These are phyloP conservation scores for Cremastobaeus sp. DNA, from an alignment of 2,888 invertebrate genomes.

Conservation along the genomic window DNA sequence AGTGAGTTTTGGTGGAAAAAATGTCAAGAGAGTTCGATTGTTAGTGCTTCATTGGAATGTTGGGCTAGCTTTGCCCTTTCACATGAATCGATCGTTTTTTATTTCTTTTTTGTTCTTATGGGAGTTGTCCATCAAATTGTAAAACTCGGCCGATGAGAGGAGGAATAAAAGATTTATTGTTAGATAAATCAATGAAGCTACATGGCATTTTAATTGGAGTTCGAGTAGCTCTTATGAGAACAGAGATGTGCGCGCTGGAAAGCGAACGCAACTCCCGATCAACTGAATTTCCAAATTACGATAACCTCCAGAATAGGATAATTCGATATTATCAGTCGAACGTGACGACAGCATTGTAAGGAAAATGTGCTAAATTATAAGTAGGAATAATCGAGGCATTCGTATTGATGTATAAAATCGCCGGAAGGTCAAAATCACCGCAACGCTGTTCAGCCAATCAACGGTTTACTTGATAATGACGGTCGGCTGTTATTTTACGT, in stretches of 20 bases:
- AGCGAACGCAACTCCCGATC: too few species aligned
- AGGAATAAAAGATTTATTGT: conserved; percentile 11
- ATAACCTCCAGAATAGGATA: too few species aligned
- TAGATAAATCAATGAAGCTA: neutral
- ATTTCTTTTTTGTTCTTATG: conserved; percentile 21
- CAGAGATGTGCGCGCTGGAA: too few species aligned
- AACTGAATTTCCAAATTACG: too few species aligned
- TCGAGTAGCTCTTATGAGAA: too few species aligned
- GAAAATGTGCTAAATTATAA: conserved; percentile 23
- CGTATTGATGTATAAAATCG: conserved; percentile 48
- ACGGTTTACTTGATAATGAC: conserved; percentile 57
- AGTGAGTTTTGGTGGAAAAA: conserved; percentile 14
- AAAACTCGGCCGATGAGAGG: conserved; percentile 36
- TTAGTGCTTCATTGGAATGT: conserved; percentile 68
- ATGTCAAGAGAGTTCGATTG: conserved; percentile 18
- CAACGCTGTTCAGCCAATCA: conserved; percentile 53
- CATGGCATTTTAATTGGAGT: neutral
- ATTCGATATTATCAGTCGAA: too few species aligned
- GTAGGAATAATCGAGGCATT: conserved; percentile 34
- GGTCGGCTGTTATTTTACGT: conserved; percentile 57
- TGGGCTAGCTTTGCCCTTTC: conserved; percentile 65
- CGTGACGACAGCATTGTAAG: conserved; percentile 8
- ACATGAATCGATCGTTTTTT: conserved; percentile 41
- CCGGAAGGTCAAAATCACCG: conserved; percentile 56
- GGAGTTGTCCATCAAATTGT: conserved; percentile 22